Evolutionary conservation across 1,140 invertebrate species (phyloP).

Genomic region (Drosophila elegans): DNA sequence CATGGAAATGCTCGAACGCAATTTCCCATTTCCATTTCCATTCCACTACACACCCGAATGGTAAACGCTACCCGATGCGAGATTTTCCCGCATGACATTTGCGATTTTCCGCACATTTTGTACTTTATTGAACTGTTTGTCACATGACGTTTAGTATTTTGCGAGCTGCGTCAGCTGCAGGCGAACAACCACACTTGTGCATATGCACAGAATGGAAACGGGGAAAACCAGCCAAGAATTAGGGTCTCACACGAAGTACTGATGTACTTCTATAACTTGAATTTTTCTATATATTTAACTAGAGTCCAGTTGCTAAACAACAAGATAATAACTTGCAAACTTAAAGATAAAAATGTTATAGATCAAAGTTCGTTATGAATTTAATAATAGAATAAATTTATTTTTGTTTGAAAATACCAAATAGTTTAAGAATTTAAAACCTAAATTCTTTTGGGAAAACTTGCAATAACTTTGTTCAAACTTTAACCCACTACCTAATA

Average conservation of each 20-base stretch:
- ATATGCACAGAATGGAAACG: slow-evolving; percentile 7
- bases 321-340: no score
- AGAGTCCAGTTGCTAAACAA: no score
- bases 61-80: slow-evolving; percentile 67
- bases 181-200: background rate
- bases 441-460: no score
- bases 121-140: slow-evolving; percentile 84
- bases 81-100: slow-evolving; percentile 78
- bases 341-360: no score
- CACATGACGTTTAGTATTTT: slow-evolving; percentile 69
- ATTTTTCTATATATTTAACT: no score
- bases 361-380: no score
- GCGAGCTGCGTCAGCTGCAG: slow-evolving; percentile 41
- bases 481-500: background rate
- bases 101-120: slow-evolving; percentile 84
- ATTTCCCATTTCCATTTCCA: slow-evolving; percentile 75
- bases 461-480: background rate
- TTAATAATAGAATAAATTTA: no score
- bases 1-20: slow-evolving; percentile 75
- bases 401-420: no score
- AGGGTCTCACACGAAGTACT: background rate
- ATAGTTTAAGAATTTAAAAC: no score
- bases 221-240: background rate
- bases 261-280: background rate
- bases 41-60: slow-evolving; percentile 52